Base-by-base conservation (phyloP, 2,888 invertebrate genomes). In the Pachydiplax longipennis region DNA sequence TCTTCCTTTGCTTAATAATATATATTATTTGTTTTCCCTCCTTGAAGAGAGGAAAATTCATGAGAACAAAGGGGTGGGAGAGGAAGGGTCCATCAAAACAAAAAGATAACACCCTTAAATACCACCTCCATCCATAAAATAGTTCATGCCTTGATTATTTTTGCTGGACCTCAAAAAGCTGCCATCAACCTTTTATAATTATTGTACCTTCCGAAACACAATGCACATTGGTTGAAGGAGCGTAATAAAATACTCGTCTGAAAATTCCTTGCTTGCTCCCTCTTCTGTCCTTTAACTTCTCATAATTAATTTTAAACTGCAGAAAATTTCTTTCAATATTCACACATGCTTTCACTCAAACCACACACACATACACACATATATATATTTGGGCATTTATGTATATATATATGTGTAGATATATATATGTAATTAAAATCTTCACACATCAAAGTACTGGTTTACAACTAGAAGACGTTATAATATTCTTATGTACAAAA, bases 401-500 rank as follows among this genome's bases (percentile, higher is more conserved):
- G 53, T 53, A 73, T 31, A 73, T 73, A 87, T 35, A 87, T n/a
- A 87, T 87, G 58, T 87, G 58, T 87, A 61, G 87, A 61, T 61
- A 87, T 87, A 87, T 87, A 87, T 87, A 87, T 87, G 65, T 61
- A 87, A 61, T 87, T 87, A 87, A 87, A 87, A 87, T 87, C 87
- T 65, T 61, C 87, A 61, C 87, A 87, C 61, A 87, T 87, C 87
- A 61, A 87, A 58, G 61, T 61, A 73, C 83, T 83, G 31, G 61
- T 87, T 87, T 87, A 87, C 87, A 58, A 87, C 87, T 87, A 87
- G 87, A 87, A 87, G 87, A 87, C 65, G 58, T 87, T 22, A 61
- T 65, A 61, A 87, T 87, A 87, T 87, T 73, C 87, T n/a, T 87
- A 87, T 87, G 87, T 87, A 87, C 87, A 87, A 87, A 87, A 87